phyloP scores from a whole-genome alignment of 2,113 vertebrate genomes.

The Lagenorhynchus albirostris region DNA sequence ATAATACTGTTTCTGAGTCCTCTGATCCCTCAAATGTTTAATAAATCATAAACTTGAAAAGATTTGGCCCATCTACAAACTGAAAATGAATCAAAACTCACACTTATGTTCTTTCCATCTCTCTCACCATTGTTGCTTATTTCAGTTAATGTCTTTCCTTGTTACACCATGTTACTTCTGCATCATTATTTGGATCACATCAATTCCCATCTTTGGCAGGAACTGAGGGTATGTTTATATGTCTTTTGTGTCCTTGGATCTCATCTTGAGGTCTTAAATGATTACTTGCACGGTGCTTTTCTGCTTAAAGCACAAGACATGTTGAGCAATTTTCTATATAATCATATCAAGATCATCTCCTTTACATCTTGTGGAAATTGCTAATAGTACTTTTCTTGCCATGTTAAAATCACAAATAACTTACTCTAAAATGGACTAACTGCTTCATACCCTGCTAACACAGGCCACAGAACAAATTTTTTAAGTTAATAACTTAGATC shows the following conservation, averaged over 20 bases:
- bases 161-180: neutral
- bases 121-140: neutral
- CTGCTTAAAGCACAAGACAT: neutral
- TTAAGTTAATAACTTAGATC: neutral
- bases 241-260: neutral
- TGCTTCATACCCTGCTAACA: neutral
- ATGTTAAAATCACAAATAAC: neutral
- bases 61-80: neutral
- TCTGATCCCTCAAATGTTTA: neutral
- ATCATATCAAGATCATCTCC: neutral
- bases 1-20: neutral
- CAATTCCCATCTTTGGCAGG: neutral
- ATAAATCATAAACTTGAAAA: neutral
- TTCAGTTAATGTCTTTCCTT: neutral
- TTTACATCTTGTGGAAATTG: neutral
- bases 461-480: neutral
- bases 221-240: neutral
- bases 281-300: neutral
- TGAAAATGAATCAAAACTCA: neutral
- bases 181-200: neutral
- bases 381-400: neutral
- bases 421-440: neutral
- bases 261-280: neutral
- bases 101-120: neutral
- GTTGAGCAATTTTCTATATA: neutral